Evolutionary conservation across 2,797 vertebrate species (phyloP).

Genomic region (Hydrocynus forskahlii): DNA sequence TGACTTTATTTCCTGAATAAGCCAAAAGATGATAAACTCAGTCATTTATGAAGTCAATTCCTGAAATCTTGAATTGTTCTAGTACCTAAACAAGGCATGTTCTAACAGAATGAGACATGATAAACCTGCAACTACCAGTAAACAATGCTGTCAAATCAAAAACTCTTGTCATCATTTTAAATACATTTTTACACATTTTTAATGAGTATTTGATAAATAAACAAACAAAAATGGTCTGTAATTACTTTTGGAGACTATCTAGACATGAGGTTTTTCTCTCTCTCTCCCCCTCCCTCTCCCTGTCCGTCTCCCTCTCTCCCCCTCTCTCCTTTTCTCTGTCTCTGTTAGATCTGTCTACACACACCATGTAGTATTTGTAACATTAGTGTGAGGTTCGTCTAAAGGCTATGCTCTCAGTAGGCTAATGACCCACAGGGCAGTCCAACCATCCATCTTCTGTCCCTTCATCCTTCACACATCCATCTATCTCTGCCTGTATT

Average conservation of each 20-base stretch:
- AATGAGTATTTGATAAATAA: no score
- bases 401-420: conserved; percentile 40
- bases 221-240: no score
- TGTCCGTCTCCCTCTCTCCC: conserved; percentile 25
- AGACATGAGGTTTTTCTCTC: neutral
- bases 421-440: conserved; percentile 37
- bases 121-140: neutral
- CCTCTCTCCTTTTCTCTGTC: conserved; percentile 33
- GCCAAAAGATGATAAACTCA: neutral
- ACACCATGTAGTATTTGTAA: conserved; percentile 69
- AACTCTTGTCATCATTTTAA: no score
- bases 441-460: conserved; percentile 49
- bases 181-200: no score
- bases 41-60: neutral
- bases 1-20: neutral
- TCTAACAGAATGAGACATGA: neutral
- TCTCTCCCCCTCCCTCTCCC: conserved; percentile 30
- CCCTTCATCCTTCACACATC: neutral
- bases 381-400: conserved; percentile 63
- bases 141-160: neutral
- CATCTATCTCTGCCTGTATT: neutral
- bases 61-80: neutral
- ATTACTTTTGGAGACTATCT: no score
- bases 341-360: conserved; percentile 64
- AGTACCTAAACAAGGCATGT: neutral